A percentile compares a stretch with the other conserved stretches of the same genome.
phyloP scores from a whole-genome alignment of 2,113 vertebrate genomes.

The Symphodus melops region DNA sequence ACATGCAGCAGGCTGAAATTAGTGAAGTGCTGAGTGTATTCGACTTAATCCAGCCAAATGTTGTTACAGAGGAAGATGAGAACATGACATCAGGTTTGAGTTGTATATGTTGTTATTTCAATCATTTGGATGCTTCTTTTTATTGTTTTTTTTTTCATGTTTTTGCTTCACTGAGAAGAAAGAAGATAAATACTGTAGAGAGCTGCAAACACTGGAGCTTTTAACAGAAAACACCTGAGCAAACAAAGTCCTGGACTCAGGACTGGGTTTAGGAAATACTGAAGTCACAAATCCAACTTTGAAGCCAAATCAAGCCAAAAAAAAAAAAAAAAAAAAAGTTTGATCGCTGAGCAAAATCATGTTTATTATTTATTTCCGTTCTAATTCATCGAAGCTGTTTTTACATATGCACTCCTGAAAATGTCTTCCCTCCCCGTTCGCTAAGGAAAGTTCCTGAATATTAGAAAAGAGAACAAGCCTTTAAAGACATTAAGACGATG shows the following conservation, averaged over 20 bases:
- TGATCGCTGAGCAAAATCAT: too few species aligned
- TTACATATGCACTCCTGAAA: too few species aligned
- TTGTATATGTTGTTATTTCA: too few species aligned
- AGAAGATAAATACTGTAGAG: neutral
- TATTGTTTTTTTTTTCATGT: conserved; percentile 23
- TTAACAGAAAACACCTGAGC: conserved; percentile 42
- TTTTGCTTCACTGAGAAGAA: conserved; percentile 25
- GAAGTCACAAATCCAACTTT: neutral
- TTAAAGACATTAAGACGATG: too few species aligned
- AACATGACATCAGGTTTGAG: conserved; percentile 28
- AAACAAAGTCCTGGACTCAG: conserved; percentile 22
- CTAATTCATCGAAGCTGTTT: too few species aligned
- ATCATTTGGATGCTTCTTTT: neutral
- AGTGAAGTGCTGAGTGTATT: conserved; percentile 48
- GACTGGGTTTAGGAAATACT: neutral
- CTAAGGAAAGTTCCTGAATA: too few species aligned
- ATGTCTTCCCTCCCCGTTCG: too few species aligned
- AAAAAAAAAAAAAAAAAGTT: too few species aligned
- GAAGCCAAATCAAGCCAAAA: too few species aligned
- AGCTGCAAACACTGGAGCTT: neutral
- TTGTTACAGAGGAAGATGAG: conserved; percentile 51
- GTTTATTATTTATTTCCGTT: too few species aligned
- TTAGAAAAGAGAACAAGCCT: too few species aligned
- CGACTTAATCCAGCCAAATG: conserved; percentile 46
- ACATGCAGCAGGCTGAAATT: conserved; percentile 57